Evolutionary conservation across 2,888 invertebrate genomes (phyloP), one percentile per base, ranked within the genome.

Genomic region (Nesidiocoris tenuis): DNA sequence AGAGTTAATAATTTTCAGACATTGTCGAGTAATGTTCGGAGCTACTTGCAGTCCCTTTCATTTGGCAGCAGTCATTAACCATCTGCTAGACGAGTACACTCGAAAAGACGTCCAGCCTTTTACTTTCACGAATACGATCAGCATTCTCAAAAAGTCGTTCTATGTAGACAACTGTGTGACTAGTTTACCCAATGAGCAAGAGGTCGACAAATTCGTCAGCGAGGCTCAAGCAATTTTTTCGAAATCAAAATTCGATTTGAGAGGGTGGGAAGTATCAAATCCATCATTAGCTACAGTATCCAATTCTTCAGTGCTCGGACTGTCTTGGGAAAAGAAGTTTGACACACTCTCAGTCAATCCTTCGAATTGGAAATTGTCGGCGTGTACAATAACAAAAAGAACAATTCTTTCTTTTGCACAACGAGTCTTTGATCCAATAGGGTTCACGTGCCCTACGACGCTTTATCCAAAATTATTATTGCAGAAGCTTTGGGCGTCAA

Each of bases 21-120:
- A 77, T 22, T 24, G 18, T 5, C 21, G 71, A 23, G 76, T 77
- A 12, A 76, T 77, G 0, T 76, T 78, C 74, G 76, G 77, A 2
- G 56, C 77, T 0, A 22, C 12, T 5, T 24, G 76, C 17, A 78
- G 57, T 57, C 57, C 57, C n/a, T 57, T 57, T 57, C 57, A 57
- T 17, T 19, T 57, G 18, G 57, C 17, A 2, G 57, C 57, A 7
- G 18, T 19, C 16, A 57, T 57, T 57, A n/a, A 57, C 57, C 57
- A 17, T 16, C 57, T 17, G 57, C 57, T 5, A 57, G 54, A 7
- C 54, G 12, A 54, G 54, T 12, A 12, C 12, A 7, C 7, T 12
- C 12, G 54, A 12, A 12, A 54, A 12, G 12, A 12, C 54, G 12
- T 12, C 12, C 9, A 54, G 54, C 7, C 9, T 12, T 12, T 7